Percentiles rank a stretch among this genome's conserved stretches.
phyloP scores from a whole-genome alignment of 1,140 invertebrate genomes.

The Zaprionus nigranus region DNA sequence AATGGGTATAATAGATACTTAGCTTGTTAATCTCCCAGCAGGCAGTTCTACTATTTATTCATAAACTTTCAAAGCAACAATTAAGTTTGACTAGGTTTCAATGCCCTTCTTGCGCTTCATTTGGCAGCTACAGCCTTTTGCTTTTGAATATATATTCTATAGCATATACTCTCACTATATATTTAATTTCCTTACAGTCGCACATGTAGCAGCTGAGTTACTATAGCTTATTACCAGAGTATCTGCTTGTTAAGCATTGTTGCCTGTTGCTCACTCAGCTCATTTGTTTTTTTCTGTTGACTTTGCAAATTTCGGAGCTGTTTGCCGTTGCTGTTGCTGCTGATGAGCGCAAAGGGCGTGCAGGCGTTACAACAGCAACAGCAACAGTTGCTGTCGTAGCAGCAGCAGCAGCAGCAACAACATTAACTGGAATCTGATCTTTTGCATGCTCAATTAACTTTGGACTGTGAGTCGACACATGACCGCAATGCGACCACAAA shows the following conservation, averaged over 20 bases:
- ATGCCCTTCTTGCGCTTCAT: neutral
- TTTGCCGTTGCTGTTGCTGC: neutral
- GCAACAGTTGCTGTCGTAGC: constrained; percentile 29
- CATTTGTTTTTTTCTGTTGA: constrained; percentile 42
- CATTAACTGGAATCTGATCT: constrained; percentile 70
- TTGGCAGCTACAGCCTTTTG: neutral
- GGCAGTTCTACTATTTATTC: no score
- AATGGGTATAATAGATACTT: no score
- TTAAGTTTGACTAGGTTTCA: neutral
- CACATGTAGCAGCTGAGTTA: no score
- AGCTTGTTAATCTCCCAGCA: no score
- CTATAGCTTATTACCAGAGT: neutral
- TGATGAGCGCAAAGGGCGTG: constrained; percentile 39
- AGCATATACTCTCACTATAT: neutral
- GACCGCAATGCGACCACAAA: constrained; percentile 44
- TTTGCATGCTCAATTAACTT: constrained; percentile 78
- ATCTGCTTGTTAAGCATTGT: neutral
- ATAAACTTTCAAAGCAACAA: no score
- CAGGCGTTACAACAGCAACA: constrained; percentile 35
- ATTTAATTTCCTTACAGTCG: neutral
- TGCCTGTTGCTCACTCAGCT: neutral
- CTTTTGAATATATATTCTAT: neutral
- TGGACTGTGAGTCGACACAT: constrained; percentile 33
- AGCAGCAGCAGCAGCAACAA: constrained; percentile 12
- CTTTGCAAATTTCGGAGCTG: constrained; percentile 54